A percentile compares a stretch with the other conserved stretches of the same genome.
phyloP scores from a whole-genome alignment of 2,797 vertebrate species.

The Furcifer pardalis region DNA sequence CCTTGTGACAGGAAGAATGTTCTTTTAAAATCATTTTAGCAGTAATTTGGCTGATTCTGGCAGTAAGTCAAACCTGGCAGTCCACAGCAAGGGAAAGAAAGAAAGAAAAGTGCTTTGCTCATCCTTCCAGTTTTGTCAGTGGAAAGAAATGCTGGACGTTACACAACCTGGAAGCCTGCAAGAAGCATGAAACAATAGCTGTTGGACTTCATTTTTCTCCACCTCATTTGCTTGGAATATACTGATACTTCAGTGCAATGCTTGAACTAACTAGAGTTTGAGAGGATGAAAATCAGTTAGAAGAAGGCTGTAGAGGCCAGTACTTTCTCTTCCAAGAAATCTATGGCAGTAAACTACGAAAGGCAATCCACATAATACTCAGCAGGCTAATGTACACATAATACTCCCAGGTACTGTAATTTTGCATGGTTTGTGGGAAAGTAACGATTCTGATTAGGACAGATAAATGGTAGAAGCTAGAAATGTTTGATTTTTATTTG shows the following conservation, averaged over 20 bases:
- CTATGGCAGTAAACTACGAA: constrained; percentile 43
- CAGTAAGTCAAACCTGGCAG: constrained; percentile 80
- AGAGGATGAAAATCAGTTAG: constrained; percentile 35
- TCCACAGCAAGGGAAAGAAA: constrained; percentile 72
- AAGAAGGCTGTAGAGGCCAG: constrained; percentile 49
- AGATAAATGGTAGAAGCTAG: constrained; percentile 50
- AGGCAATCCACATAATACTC: constrained; percentile 21
- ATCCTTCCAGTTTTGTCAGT: constrained; percentile 73
- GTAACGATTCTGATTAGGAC: constrained; percentile 12
- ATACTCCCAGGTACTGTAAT: constrained; percentile 46
- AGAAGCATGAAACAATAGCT: constrained; percentile 34
- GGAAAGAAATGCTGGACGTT: constrained; percentile 76
- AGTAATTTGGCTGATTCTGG: constrained; percentile 79
- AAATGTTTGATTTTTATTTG: constrained; percentile 58
- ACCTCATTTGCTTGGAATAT: constrained; percentile 49
- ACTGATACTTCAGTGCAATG: constrained; percentile 71
- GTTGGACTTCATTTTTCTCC: constrained; percentile 57
- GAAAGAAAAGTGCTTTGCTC: constrained; percentile 73
- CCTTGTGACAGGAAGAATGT: constrained; percentile 42
- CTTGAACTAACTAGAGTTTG: constrained; percentile 26
- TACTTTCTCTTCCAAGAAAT: constrained; percentile 28
- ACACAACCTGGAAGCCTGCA: constrained; percentile 60
- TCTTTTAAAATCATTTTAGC: constrained; percentile 60
- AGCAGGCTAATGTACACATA: constrained; percentile 30
- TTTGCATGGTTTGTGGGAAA: constrained; percentile 18